Evolutionary conservation across 2,797 vertebrate species (phyloP), one percentile per base, ranked within the genome.

Genomic region (Anas georgica): DNA sequence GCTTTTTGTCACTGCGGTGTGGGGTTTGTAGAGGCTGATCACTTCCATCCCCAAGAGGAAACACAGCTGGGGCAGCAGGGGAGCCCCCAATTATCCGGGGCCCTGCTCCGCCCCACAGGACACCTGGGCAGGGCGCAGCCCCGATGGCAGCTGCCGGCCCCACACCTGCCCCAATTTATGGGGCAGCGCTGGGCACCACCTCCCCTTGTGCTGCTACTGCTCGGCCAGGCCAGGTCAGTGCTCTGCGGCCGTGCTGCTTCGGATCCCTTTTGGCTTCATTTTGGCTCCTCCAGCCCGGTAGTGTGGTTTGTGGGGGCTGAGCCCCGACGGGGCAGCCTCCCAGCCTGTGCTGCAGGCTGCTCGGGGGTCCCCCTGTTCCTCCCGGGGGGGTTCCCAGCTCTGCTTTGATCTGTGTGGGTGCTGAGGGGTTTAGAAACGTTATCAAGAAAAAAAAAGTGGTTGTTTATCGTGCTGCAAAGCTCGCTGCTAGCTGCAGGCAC

Each of bases 1-100:
- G 6, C 5, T 15, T 78, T 54, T 31, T 74, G 77, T 28, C 35
- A 13, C 33, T 6, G 33, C 3, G 6, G 10, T 4, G 28, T 0
- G 4, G 39, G 20, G 6, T 55, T 64, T 78, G 3, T 1, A 31
- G 67, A 67, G 68, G 14, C 17, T 13, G 37, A 25, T 3, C 12
- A 0, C 45, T 16, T 23, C 41, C 13, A 17, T 12, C 6, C 18
- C 28, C 14, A 31, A 9, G 18, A 31, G 82, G 28, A 72, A 56
- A 17, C 0, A 5, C 75, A 13, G 43, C 10, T 0, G 2, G 35
- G 23, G 12, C 9, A 28, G 45, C 10, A 23, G 21, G 21, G 20
- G 46, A 48, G 46, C 46, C 46, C 46, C 46, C 21, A 48, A 4
- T 48, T 48, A 48, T 96, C 97, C 94, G 97, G 97, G 86, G 95